A percentile compares a stretch with the other conserved stretches of the same genome.
phyloP scores from a whole-genome alignment of 1,140 invertebrate genomes.

The Drosophila nebulosa region DNA sequence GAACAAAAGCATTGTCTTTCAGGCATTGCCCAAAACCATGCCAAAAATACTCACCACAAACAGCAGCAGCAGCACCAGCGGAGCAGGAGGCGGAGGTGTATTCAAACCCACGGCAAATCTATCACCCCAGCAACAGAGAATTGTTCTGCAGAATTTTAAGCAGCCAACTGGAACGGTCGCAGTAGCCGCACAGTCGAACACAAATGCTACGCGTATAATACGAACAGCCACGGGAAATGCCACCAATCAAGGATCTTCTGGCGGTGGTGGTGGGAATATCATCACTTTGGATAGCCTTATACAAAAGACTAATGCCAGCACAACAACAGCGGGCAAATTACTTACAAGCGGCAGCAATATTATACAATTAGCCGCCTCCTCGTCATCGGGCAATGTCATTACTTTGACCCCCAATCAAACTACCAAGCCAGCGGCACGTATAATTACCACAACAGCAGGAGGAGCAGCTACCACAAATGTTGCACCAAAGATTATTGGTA shows the following conservation, averaged over 20 bases:
- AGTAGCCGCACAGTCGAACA: conserved; percentile 22
- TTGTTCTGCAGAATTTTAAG: conserved; percentile 80
- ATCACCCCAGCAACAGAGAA: conserved; percentile 81
- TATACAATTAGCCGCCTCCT: conserved; percentile 46
- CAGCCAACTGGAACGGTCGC: conserved; percentile 41
- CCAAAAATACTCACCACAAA: conserved; percentile 66
- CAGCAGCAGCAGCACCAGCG: conserved; percentile 4
- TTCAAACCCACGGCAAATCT: conserved; percentile 62
- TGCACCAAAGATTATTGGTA: conserved; percentile 64
- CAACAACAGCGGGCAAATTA: conserved; percentile 21
- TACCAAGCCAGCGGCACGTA: conserved; percentile 80
- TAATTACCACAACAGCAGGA: conserved; percentile 44
- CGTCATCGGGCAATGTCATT: conserved; percentile 48
- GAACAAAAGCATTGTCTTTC: conserved; percentile 72
- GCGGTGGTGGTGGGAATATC: conserved; percentile 82
- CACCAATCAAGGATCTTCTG: conserved; percentile 13
- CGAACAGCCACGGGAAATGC: conserved; percentile 31
- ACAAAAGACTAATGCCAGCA: conserved; percentile 81
- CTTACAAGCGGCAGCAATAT: conserved; percentile 45
- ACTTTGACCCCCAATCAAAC: conserved; percentile 35
- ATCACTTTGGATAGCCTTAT: conserved; percentile 86
- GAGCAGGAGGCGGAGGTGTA: too few relatives aligned
- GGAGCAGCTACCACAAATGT: neutral
- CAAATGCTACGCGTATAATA: conserved; percentile 41
- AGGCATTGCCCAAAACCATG: conserved; percentile 49